Percentiles rank a stretch among this genome's conserved stretches.
Evolutionary conservation across 2,113 vertebrate genomes (phyloP).

Genomic region (Seriola rivoliana): DNA sequence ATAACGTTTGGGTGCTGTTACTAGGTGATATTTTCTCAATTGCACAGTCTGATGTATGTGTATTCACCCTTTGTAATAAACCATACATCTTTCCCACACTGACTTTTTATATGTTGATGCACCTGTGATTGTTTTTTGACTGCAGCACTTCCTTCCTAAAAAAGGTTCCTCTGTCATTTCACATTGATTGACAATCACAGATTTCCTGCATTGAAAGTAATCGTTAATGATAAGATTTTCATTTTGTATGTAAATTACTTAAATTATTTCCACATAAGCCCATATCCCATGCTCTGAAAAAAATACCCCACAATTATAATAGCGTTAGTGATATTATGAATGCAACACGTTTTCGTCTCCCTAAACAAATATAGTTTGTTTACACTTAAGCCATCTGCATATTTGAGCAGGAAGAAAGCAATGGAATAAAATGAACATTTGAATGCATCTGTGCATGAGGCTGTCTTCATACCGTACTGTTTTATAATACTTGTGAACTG

Average conservation of each 20-base stretch:
- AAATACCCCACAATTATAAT: conserved; percentile 3
- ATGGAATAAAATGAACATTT: conserved; percentile 45
- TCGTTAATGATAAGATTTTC: conserved; percentile 32
- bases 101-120: not conserved
- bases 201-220: conserved; percentile 4
- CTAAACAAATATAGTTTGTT: conserved; percentile 60
- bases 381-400: conserved; percentile 52
- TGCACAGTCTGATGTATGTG: not conserved
- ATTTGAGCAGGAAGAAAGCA: conserved; percentile 52
- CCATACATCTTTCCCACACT: conserved; percentile 10
- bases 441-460: conserved; percentile 46
- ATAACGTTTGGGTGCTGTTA: conserved; percentile 24
- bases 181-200: conserved; percentile 30
- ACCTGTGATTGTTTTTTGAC: conserved; percentile 4
- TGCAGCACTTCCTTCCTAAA: not conserved
- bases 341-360: conserved; percentile 16
- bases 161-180: conserved; percentile 20
- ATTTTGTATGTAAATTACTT: conserved; percentile 49
- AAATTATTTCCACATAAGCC: conserved; percentile 23
- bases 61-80: conserved; percentile 9
- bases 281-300: conserved; percentile 29
- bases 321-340: conserved; percentile 44
- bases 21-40: conserved; percentile 9
- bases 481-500: conserved; percentile 58
- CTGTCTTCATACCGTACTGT: conserved; percentile 44